Conservation (phyloP, 2,113 vertebrate genomes). For the Meleagris gallopavo region DNA sequence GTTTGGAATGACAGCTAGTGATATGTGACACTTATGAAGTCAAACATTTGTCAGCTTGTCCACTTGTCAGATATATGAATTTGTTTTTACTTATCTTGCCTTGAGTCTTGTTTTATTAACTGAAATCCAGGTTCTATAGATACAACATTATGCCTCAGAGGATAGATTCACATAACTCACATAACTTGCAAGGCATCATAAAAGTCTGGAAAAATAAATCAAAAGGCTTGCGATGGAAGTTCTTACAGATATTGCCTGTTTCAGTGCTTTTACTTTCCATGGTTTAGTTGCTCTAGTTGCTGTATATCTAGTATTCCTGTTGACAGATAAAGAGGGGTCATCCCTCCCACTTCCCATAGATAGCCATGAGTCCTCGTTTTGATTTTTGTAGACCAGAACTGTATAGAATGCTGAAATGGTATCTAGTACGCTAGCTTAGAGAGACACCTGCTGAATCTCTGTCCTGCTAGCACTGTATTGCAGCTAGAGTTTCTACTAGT, state of each 20-base stretch:
- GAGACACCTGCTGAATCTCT: conserved; percentile 49
- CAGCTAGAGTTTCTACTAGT: neutral
- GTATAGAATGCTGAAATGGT: neutral
- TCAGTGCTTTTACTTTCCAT: neutral
- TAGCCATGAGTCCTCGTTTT: neutral
- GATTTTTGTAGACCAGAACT: neutral
- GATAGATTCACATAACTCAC: neutral
- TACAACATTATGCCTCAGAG: neutral
- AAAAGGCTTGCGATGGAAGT: neutral
- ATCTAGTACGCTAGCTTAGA: conserved; percentile 9
- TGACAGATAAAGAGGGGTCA: neutral
- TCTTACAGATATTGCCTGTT: neutral
- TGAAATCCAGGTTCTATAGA: neutral
- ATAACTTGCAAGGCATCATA: neutral
- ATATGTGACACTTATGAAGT: neutral
- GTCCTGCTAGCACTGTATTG: neutral
- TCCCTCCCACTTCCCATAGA: neutral
- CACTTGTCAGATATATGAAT: conserved; percentile 24
- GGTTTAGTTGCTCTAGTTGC: neutral
- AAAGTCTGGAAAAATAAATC: conserved; percentile 25
- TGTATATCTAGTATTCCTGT: neutral
- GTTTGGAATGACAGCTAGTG: neutral
- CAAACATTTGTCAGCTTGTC: conserved; percentile 51
- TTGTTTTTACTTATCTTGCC: conserved; percentile 27
- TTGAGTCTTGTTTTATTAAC: conserved; percentile 49